phyloP scores from a whole-genome alignment of 2,888 invertebrate species.

The Pyrochroa serraticornis region DNA sequence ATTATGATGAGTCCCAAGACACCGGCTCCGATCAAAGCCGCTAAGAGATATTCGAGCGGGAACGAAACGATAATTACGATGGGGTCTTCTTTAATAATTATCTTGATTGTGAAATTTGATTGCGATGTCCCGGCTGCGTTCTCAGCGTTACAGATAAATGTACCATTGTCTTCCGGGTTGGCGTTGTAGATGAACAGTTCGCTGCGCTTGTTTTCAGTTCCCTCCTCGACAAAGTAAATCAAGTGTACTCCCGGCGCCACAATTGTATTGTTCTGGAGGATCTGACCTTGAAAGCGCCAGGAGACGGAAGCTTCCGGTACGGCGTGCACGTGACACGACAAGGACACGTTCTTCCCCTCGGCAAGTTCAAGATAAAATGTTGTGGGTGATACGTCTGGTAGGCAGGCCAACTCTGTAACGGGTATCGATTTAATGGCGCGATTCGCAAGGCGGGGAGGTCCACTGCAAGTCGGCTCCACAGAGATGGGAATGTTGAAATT shows the following conservation, averaged over 20 bases:
- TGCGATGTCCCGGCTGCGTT: conserved; percentile 80
- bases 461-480: conserved; percentile 78
- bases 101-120: conserved; percentile 81
- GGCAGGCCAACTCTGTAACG: conserved; percentile 77
- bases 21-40: conserved; percentile 68
- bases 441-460: conserved; percentile 72
- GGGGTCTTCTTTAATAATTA: conserved; percentile 76
- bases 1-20: conserved; percentile 69
- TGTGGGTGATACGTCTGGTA: conserved; percentile 79
- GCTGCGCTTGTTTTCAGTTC: conserved; percentile 75
- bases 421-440: conserved; percentile 70
- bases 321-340: conserved; percentile 80
- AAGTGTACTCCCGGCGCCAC: conserved; percentile 71
- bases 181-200: conserved; percentile 81
- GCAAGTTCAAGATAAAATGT: conserved; percentile 78
- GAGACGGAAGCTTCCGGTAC: conserved; percentile 81
- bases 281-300: conserved; percentile 84
- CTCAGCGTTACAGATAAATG: conserved; percentile 83
- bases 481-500: conserved; percentile 78
- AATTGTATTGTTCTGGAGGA: conserved; percentile 77
- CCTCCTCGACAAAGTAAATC: conserved; percentile 74
- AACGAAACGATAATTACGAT: conserved; percentile 67
- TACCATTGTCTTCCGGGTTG: conserved; percentile 81
- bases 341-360: conserved; percentile 80
- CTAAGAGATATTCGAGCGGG: conserved; percentile 72